Percentiles rank a stretch among this genome's conserved stretches.
Evolutionary conservation across 2,888 invertebrate genomes (phyloP).

Genomic region (Hypsopygia costalis): DNA sequence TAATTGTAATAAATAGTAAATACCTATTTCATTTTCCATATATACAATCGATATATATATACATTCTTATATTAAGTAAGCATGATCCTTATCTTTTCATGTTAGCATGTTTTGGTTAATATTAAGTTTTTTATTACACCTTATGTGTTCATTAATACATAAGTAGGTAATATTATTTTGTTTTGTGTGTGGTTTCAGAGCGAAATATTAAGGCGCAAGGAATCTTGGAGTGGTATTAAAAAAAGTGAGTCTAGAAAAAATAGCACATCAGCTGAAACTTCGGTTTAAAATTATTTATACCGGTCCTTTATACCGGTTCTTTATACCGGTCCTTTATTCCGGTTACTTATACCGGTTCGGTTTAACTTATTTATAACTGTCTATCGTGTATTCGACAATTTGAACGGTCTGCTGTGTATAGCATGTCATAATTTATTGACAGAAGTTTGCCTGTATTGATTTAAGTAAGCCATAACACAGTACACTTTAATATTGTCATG

Average conservation of each 20-base stretch:
- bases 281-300: conserved; percentile 49
- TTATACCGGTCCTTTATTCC: too few species aligned
- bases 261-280: conserved; percentile 71
- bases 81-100: too few species aligned
- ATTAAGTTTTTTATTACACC: too few species aligned
- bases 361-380: not conserved
- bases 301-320: too few species aligned
- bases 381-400: not conserved
- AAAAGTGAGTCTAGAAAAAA: conserved; percentile 60
- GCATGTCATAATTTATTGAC: too few species aligned
- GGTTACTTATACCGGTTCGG: not conserved
- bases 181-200: conserved; percentile 57
- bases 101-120: too few species aligned
- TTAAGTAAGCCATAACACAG: too few species aligned
- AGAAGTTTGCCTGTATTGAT: not conserved
- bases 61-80: not conserved
- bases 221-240: conserved; percentile 67
- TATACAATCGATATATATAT: too few species aligned
- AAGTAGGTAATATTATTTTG: not conserved
- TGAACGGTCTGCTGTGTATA: not conserved
- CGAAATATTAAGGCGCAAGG: conserved; percentile 66
- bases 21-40: too few species aligned
- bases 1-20: too few species aligned
- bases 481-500: too few species aligned
- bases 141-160: too few species aligned